Base-by-base conservation (phyloP, 2,113 vertebrate species). In the Eira barbara region DNA sequence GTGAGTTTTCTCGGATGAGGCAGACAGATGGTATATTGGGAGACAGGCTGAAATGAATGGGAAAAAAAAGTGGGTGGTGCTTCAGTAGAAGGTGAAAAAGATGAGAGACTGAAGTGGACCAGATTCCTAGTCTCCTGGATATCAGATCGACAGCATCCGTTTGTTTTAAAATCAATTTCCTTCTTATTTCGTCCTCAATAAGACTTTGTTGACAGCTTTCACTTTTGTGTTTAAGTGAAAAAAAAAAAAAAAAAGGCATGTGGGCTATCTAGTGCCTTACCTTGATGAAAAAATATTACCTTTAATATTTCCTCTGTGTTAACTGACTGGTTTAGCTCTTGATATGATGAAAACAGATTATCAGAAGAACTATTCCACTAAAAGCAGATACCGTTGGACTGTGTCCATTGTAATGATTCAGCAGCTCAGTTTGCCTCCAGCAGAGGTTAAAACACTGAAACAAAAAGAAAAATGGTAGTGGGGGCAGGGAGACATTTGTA, bases 271-370 rank as follows among this genome's bases (percentile, higher is more conserved):
- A 55, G 31, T 79, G 83, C 71, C 80, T 97, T 95, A 98, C 97
- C 65, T 98, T 96, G 98, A 96, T 91, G 95, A 97, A 96, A 98
- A 96, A 97, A 86, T 84, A 96, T 57, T 82, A 78, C 88, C 76
- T 94, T 91, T 96, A 97, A 89, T 95, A 96, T 89, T 95, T 98
- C 71, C 63, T 93, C 23, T 31, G 25, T 89, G 67, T 86, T 98
- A 96, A 91, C 86, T 97, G 93, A 88, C 94, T 96, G 81, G 39
- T 81, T 67, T 97, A 63, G 57, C 49, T 96, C 98, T 98, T 96
- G 83, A 88, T 97, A 91, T 87, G 85, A 96, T 95, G 89, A 98
- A 98, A 97, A 97, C 71, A 98, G 94, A 98, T 97, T 95, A 88
- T 94, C 42, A 79, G 9, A 96, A 97, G 89, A 80, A 96, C 36